phyloP scores from a whole-genome alignment of 2,888 invertebrate species.

The Scaptomyza reducta region DNA sequence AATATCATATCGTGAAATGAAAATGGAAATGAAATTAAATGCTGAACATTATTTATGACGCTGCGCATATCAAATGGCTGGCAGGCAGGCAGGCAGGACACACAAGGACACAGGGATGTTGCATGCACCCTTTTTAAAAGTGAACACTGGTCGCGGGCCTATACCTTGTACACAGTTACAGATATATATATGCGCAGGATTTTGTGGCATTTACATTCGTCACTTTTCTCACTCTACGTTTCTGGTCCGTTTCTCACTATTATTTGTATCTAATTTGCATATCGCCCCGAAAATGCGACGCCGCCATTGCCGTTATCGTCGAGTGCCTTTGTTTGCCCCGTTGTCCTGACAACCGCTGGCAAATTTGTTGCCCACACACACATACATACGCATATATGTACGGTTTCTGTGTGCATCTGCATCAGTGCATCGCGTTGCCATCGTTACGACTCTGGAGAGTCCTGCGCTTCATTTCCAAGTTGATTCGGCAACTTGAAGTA shows the following conservation, averaged over 20 bases:
- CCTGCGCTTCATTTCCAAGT: slow-evolving; percentile 61
- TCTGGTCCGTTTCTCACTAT: slow-evolving; percentile 56
- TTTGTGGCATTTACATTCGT: slow-evolving; percentile 66
- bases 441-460: slow-evolving; percentile 28
- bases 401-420: slow-evolving; percentile 60
- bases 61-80: slow-evolving; percentile 76
- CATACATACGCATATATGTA: not conserved
- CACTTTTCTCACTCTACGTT: slow-evolving; percentile 29
- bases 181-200: slow-evolving; percentile 61
- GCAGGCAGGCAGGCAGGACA: slow-evolving; percentile 40
- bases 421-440: slow-evolving; percentile 56
- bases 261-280: slow-evolving; percentile 82
- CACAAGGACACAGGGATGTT: slow-evolving; percentile 16
- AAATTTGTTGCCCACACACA: slow-evolving; percentile 53
- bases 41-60: slow-evolving; percentile 79
- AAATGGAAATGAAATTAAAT: slow-evolving; percentile 81
- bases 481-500: slow-evolving; percentile 76
- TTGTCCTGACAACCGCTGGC: slow-evolving; percentile 69
- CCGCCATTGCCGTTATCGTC: slow-evolving; percentile 49
- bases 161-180: slow-evolving; percentile 49
- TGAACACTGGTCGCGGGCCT: slow-evolving; percentile 8
- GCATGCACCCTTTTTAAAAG: slow-evolving; percentile 54
- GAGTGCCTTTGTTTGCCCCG: slow-evolving; percentile 53
- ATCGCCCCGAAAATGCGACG: slow-evolving; percentile 44
- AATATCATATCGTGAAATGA: slow-evolving; percentile 77